Conservation (phyloP, 2,113 vertebrate species). For the Zeus faber region DNA sequence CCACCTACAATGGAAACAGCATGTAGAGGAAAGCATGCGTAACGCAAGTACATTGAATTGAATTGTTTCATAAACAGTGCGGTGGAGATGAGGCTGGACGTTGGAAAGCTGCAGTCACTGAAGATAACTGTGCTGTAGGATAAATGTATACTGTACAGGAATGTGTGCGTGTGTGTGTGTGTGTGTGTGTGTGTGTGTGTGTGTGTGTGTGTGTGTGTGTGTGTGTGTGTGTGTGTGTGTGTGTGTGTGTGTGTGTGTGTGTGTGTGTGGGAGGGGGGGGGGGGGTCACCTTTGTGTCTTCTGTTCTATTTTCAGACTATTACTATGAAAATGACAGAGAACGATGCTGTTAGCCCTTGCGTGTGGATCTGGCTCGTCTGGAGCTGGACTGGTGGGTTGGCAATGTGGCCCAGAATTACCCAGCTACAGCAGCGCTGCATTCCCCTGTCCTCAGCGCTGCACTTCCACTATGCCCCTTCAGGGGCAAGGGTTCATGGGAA, state of each 20-base stretch:
- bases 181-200: constrained; percentile 3
- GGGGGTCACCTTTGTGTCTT: too few species aligned
- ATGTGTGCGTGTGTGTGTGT: neutral
- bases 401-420: constrained; percentile 66
- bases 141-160: too few species aligned
- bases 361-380: neutral
- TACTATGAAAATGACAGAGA: too few species aligned
- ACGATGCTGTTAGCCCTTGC: neutral
- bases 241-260: constrained; percentile 1
- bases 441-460: constrained; percentile 73
- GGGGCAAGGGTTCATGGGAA: constrained; percentile 92
- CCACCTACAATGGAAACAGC: too few species aligned
- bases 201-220: constrained; percentile 4
- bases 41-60: too few species aligned
- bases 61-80: too few species aligned
- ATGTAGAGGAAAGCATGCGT: too few species aligned
- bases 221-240: constrained; percentile 8
- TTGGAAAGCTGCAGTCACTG: too few species aligned
- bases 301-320: too few species aligned
- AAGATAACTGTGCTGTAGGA: too few species aligned
- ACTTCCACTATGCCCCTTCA: constrained; percentile 79
- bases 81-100: too few species aligned
- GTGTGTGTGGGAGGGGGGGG: too few species aligned
- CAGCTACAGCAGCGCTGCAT: constrained; percentile 62
- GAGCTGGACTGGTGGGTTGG: constrained; percentile 43